Evolutionary conservation across 2,797 vertebrate genomes (phyloP).

Genomic region (Pangasius djambal): DNA sequence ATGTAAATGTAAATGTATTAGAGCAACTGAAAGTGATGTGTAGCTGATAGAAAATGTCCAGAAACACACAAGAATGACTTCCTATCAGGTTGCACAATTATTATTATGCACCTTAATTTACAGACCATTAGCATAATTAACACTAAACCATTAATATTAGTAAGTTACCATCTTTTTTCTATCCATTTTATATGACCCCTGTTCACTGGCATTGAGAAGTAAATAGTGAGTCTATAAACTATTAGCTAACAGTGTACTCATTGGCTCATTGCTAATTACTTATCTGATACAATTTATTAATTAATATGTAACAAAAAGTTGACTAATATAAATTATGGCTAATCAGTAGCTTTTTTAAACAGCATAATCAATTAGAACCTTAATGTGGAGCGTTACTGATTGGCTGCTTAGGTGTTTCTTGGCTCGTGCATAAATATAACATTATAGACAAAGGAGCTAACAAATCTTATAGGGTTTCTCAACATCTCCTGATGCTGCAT

Average conservation of each 20-base stretch:
- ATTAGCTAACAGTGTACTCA: neutral
- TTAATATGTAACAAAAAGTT: neutral
- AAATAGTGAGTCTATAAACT: neutral
- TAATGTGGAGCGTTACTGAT: neutral
- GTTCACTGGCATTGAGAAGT: neutral
- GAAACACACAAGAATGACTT: neutral
- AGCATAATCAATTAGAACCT: neutral
- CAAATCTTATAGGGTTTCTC: neutral
- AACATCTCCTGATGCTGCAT: neutral
- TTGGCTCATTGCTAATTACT: neutral
- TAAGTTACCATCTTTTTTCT: neutral
- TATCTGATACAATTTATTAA: neutral
- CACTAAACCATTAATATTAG: neutral
- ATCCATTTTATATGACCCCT: neutral
- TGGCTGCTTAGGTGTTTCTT: neutral
- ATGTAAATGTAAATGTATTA: no score
- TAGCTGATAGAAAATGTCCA: neutral
- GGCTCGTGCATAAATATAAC: neutral
- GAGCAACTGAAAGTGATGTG: neutral
- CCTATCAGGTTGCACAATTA: neutral
- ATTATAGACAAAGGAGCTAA: neutral
- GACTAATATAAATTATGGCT: neutral
- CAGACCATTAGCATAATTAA: neutral
- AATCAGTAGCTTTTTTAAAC: neutral
- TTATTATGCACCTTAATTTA: neutral